These are phyloP conservation scores for Smithornis capensis DNA, from an alignment of 2,113 vertebrate genomes.

Conservation along the genomic window DNA sequence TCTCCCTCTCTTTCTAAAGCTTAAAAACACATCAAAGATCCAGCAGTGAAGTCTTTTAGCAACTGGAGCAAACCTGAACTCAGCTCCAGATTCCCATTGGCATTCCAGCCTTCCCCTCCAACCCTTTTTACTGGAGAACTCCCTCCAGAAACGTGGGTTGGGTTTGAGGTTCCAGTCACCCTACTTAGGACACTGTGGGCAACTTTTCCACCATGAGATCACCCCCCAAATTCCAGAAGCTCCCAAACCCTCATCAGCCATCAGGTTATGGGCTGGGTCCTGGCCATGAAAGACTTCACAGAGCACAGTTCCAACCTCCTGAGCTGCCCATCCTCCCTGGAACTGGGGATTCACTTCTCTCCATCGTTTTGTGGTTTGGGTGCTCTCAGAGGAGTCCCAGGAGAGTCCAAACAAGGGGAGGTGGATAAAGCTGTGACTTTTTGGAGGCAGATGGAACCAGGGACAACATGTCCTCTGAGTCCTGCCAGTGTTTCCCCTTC, in stretches of 20 bases:
- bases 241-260: neutral
- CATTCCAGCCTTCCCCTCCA: neutral
- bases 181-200: neutral
- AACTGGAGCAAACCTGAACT: neutral
- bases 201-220: neutral
- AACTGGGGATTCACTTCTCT: neutral
- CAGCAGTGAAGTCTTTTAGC: neutral
- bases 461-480: neutral
- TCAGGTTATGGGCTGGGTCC: neutral
- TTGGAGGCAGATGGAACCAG: neutral
- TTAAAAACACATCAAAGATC: neutral
- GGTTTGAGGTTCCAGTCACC: neutral
- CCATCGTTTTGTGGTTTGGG: conserved; percentile 5
- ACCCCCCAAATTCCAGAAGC: neutral
- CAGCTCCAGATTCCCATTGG: neutral
- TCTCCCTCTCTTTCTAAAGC: neutral
- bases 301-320: neutral
- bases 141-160: neutral
- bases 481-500: neutral
- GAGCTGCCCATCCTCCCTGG: neutral
- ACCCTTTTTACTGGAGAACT: neutral
- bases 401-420: neutral
- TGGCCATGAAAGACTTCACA: neutral
- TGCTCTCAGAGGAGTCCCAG: neutral
- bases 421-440: neutral